Base-by-base conservation (phyloP, 2,797 vertebrate species). In the Acomys russatus region DNA sequence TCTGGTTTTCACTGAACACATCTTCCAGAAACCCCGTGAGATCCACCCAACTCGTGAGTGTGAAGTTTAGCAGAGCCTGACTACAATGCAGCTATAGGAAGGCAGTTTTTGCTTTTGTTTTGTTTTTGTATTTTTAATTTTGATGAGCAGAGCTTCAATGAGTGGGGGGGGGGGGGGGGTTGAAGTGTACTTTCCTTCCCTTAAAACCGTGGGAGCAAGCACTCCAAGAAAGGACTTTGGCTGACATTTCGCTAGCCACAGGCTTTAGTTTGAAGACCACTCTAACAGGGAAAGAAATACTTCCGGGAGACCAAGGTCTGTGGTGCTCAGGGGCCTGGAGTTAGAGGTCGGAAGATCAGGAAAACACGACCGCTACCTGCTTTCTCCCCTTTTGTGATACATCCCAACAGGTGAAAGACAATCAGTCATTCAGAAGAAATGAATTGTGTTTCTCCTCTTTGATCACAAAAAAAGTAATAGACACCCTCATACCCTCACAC, bases 1-100 rank as follows among this genome's bases (percentile, higher is more conserved):
- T 96, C 90, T 78, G 85, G 87, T 97, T 96, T 97, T 95, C 92
- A 92, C 5, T 92, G 79, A 92, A 70, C 28, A 64, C 64, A 76
- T 83, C 88, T 94, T 92, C 96, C 5, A 71, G 17, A 90, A 56
- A 74, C 28, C 89, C n/a, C 54, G 3, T 68, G 63, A 96, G 61
- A 92, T 61, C 33, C 28, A 7, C 30, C 76, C 66, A 38, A 77
- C 23, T 94, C 54, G 33, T 77, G 59, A 83, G 56, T 91, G 90
- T 30, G 73, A 73, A 78, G 89, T 80, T 93, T 85, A 73, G 44
- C 30, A 56, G 68, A 86, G 90, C 68, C 90, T 83, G 28, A 70
- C 35, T 90, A 28, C 64, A 80, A 17, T 64, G 6, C 66, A 91
- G 9, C 66, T 90, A 10, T n/a, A 4, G 3, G 11, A 96, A 23